Evolutionary conservation across 2,888 invertebrate genomes (phyloP), one percentile per base, ranked within the genome.

Genomic region (Sylvicola fuscatus): DNA sequence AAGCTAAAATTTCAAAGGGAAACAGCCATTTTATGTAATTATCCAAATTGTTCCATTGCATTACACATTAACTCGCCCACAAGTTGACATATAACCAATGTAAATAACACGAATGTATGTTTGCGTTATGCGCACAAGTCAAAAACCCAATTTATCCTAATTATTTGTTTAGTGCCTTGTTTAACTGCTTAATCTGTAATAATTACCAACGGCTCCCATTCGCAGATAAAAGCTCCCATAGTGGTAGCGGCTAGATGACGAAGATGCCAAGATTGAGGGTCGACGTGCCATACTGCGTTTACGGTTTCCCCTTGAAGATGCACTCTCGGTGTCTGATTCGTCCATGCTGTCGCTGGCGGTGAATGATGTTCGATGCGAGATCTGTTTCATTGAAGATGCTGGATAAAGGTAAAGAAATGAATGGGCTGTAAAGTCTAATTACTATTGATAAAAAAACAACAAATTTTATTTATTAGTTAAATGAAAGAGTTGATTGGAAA

Each of bases 201-300:
- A 56, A 67, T 65, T 56, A 83, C 83, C 81, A 44, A 90, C 87
- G 40, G 89, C 89, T 14, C 89, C 89, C 80, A 89, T 83, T 45
- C 89, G 68, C 40, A 90, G 64, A 58, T 90, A 90, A 58, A 90
- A 89, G 57, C 87, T 87, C 35, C 89, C 89, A 49, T 84, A 87
- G 56, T 87, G 84, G 46, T 82, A 78, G 40, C 66, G 66, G 2
- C 70, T 69, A 32, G 67, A 54, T 11, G 56, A 50, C 2, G 68
- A 59, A 6, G 21, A 21, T 2, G 63, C 57, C 42, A 62, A 42
- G 32, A 59, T 39, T 29, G 34, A 71, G 57, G 51, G 70, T 46
- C 43, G 64, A 47, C 58, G 63, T 47, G 43, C 55, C 8, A 40
- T 35, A 16, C 38, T 36, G 17, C 33, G 35, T 39, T 48, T 51